Evolutionary conservation across 2,888 invertebrate species (phyloP).

Genomic region (Mesoligia furuncula): DNA sequence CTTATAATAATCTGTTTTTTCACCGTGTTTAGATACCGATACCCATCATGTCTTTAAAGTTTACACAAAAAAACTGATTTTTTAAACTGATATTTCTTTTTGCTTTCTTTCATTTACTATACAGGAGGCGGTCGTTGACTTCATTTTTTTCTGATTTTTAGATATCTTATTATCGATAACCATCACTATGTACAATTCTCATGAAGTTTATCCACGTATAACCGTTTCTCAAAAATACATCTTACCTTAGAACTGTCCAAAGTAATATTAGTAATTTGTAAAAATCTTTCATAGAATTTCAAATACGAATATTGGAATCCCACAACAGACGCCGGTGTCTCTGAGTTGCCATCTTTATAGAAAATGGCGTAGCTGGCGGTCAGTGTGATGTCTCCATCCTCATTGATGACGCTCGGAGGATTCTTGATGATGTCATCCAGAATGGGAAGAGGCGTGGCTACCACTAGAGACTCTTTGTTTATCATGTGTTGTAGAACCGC

Average conservation of each 20-base stretch:
- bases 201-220: too few relatives aligned
- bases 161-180: not conserved
- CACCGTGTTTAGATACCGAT: not conserved
- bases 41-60: not conserved
- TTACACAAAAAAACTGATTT: not conserved
- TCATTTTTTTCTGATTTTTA: not conserved
- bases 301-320: slow-evolving; percentile 96
- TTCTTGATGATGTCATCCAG: slow-evolving; percentile 81
- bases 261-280: slow-evolving; percentile 89
- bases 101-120: not conserved
- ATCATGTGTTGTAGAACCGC: slow-evolving; percentile 96
- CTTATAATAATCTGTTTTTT: not conserved
- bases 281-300: slow-evolving; percentile 92
- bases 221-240: not conserved
- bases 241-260: slow-evolving; percentile 69
- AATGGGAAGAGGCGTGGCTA: slow-evolving; percentile 92
- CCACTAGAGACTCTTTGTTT: slow-evolving; percentile 94
- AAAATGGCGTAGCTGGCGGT: slow-evolving; percentile 96
- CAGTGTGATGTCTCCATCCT: slow-evolving; percentile 91
- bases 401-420: slow-evolving; percentile 79
- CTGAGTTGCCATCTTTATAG: slow-evolving; percentile 93
- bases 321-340: slow-evolving; percentile 96
- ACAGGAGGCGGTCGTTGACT: not conserved
- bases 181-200: not conserved
- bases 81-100: not conserved